Conservation (phyloP, 2,113 vertebrate species). For the Nothocercus julius region DNA sequence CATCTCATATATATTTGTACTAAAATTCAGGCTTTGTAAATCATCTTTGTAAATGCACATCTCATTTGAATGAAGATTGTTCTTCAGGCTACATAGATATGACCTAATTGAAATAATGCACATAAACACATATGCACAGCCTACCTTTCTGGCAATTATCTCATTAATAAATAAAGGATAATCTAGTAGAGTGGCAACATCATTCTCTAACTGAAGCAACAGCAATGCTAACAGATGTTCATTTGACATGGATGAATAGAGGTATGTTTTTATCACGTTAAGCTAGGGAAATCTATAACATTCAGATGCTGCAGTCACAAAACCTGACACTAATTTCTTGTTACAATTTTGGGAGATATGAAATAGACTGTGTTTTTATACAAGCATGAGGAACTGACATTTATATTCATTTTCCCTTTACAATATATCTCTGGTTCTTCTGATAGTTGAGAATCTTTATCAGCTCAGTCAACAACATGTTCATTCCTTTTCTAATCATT, state of each 20-base stretch:
- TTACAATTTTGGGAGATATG: not conserved
- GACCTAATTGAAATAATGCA: not conserved
- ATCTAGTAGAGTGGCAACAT: not conserved
- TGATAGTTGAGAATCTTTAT: not conserved
- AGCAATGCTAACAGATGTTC: conserved; percentile 4
- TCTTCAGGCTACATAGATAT: not conserved
- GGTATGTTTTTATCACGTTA: not conserved
- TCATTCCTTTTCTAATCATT: not conserved
- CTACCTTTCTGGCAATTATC: not conserved
- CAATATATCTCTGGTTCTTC: not conserved
- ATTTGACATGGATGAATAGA: conserved; percentile 8
- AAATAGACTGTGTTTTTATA: not conserved
- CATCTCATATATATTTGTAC: not conserved
- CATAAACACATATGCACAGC: not conserved
- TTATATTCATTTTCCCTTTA: not conserved
- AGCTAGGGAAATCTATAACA: not conserved
- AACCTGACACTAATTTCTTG: not conserved
- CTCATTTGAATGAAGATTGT: not conserved
- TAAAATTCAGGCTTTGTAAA: not conserved
- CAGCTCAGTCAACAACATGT: not conserved
- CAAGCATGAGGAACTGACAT: not conserved
- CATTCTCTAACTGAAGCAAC: not conserved
- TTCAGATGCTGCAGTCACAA: not conserved
- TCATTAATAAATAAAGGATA: conserved; percentile 6
- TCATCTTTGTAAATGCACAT: not conserved